A percentile compares a stretch with the other conserved stretches of the same genome.
Evolutionary conservation across 1,140 invertebrate genomes (phyloP).

Genomic region (Coptotermes formosanus): DNA sequence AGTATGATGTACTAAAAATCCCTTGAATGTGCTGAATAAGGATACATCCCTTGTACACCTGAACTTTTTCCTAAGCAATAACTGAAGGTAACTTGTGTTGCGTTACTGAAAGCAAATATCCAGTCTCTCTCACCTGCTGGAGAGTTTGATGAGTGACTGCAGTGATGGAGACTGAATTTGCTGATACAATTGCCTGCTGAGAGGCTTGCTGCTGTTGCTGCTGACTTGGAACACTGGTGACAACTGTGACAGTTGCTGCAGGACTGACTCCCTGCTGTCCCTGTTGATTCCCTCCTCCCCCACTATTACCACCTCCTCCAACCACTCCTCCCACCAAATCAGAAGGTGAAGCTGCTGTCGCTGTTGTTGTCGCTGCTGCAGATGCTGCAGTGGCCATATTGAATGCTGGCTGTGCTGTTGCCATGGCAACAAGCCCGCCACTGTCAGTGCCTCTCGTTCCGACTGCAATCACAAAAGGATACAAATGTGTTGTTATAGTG

Average conservation of each 20-base stretch:
- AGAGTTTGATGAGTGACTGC: constrained; percentile 19
- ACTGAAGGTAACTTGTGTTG: no score
- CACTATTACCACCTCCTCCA: constrained; percentile 9
- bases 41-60: no score
- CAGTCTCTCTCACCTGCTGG: constrained; percentile 11
- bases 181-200: constrained; percentile 22
- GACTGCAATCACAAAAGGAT: constrained; percentile 15
- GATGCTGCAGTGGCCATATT: constrained; percentile 28
- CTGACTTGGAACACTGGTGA: not conserved
- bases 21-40: no score
- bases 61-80: no score
- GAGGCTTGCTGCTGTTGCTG: constrained; percentile 7
- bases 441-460: constrained; percentile 26
- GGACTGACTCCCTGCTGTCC: constrained; percentile 29
- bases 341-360: constrained; percentile 20
- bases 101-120: no score
- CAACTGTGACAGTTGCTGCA: constrained; percentile 17
- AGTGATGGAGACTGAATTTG: constrained; percentile 24
- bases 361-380: constrained; percentile 11
- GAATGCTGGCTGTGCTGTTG: constrained; percentile 35
- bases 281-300: constrained; percentile 22
- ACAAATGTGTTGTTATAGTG: not conserved
- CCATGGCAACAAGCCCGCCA: constrained; percentile 34
- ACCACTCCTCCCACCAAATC: constrained; percentile 22
- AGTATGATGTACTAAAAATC: no score